A percentile compares a stretch with the other conserved stretches of the same genome.
Conservation (phyloP, 1,140 invertebrate species). For the Cherax quadricarinatus region DNA sequence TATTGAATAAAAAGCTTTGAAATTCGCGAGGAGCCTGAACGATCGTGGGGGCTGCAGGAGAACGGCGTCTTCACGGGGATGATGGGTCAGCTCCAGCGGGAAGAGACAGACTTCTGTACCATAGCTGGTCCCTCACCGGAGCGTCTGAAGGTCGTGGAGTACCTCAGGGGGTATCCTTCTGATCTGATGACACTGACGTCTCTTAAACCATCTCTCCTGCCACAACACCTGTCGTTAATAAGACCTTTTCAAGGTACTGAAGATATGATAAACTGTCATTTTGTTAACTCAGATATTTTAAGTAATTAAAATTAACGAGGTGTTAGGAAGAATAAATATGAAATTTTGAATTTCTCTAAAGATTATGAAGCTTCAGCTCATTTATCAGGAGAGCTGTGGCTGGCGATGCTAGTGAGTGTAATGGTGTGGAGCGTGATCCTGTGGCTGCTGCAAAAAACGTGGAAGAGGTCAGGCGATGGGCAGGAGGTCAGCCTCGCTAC, state of each 20-base stretch:
- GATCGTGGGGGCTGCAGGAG: neutral
- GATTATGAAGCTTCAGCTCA: too few relatives aligned
- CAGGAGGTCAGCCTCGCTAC: neutral
- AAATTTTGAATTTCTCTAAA: too few relatives aligned
- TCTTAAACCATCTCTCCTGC: neutral
- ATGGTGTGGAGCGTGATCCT: neutral
- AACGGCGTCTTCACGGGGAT: neutral
- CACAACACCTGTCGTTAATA: neutral
- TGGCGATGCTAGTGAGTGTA: neutral
- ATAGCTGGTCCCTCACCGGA: neutral
- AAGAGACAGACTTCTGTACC: slow-evolving; percentile 22
- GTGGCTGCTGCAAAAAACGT: neutral
- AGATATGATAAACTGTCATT: too few relatives aligned
- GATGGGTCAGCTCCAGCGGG: slow-evolving; percentile 32
- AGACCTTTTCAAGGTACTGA: neutral
- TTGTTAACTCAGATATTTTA: too few relatives aligned
- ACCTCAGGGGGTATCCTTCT: neutral
- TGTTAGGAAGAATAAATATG: too few relatives aligned
- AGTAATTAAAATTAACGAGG: too few relatives aligned
- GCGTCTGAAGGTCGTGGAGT: neutral
- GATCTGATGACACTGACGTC: neutral
- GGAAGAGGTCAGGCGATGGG: too few relatives aligned
- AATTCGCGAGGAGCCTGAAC: slow-evolving; percentile 4
- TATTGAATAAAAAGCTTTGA: neutral
- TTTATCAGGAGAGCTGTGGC: neutral